A percentile compares a stretch with the other conserved stretches of the same genome.
Evolutionary conservation across 2,113 vertebrate species (phyloP).

Genomic region (Poicephalus meyeri): DNA sequence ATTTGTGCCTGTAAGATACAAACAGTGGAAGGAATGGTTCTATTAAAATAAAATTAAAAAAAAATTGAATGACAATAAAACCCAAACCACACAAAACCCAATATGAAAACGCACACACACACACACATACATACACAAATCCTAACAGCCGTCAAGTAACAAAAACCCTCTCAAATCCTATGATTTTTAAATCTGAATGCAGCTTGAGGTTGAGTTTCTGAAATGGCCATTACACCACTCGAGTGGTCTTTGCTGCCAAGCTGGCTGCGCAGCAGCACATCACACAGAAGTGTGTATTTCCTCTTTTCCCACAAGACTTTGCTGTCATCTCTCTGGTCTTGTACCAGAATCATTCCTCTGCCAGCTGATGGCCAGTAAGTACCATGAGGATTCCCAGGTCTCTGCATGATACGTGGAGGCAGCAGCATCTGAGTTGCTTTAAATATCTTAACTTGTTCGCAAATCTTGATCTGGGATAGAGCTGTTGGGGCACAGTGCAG

Average conservation of each 20-base stretch:
- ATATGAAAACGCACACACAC: background rate
- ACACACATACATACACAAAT: background rate
- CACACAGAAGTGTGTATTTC: background rate
- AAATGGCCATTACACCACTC: background rate
- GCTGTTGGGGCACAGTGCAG: rapidly evolving
- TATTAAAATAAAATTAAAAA: background rate
- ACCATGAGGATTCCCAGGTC: background rate
- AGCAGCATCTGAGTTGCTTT: background rate
- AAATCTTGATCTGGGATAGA: background rate
- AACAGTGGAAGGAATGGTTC: background rate
- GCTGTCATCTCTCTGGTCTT: background rate
- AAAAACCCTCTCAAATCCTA: background rate
- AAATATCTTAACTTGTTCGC: background rate
- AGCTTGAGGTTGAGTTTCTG: background rate
- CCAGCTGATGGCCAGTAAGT: background rate
- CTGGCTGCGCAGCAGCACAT: background rate
- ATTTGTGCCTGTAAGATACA: background rate
- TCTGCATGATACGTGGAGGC: background rate
- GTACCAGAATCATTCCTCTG: background rate
- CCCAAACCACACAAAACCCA: background rate
- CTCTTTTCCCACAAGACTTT: background rate
- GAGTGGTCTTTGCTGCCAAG: background rate
- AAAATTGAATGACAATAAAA: background rate
- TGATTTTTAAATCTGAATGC: background rate
- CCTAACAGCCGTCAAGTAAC: background rate